Base-by-base conservation (phyloP, 1,140 invertebrate species). In the Carposina sasakii region DNA sequence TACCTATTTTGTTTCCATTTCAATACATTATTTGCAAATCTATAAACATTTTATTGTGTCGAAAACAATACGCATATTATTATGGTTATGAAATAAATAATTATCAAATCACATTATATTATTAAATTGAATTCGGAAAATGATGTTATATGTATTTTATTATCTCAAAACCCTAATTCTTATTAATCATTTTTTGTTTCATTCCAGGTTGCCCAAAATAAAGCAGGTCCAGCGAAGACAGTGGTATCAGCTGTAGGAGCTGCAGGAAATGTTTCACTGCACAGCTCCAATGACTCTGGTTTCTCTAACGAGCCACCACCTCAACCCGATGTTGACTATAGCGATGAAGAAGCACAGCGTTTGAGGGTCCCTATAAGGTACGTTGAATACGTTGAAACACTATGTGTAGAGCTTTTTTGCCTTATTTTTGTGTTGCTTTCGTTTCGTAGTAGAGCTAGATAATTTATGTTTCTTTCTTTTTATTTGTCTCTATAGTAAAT, bases 251-350 rank as follows among this genome's bases (percentile, higher is more conserved):
- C 81, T 17, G 81, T 84, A 23, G 87, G 84, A 48, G 86, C 87
- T 20, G 89, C 89, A 22, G 90, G 90, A 39, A 91, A 91, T 67
- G 92, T 92, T 8, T 94, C 92, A 16, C 87, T 95, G 43, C 93
- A 96, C 74, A 95, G 93, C 71, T 96, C 94, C 69, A 96, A 96
- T 79, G 94, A 96, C 81, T 95, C 94, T 62, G 94, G 94, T 19
- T 96, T 96, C 71, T 94, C 93, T 65, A 96, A 96, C 66, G 95
- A 95, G 67, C 92, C 93, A 8, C 93, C 94, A 2, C 92, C 93
- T 16, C 93, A 95, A 65, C 94, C 94, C 0, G 94, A 96, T 81
- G 90, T 95, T 52, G 94, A 96, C 77, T 96, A 96, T 75, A 95
- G 93, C 30, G 94, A 96, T 68, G 94, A 96, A 79, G 94, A 96